A percentile compares a stretch with the other conserved stretches of the same genome.
Conservation (phyloP, 1,140 invertebrate genomes). For the Apis dorsata region DNA sequence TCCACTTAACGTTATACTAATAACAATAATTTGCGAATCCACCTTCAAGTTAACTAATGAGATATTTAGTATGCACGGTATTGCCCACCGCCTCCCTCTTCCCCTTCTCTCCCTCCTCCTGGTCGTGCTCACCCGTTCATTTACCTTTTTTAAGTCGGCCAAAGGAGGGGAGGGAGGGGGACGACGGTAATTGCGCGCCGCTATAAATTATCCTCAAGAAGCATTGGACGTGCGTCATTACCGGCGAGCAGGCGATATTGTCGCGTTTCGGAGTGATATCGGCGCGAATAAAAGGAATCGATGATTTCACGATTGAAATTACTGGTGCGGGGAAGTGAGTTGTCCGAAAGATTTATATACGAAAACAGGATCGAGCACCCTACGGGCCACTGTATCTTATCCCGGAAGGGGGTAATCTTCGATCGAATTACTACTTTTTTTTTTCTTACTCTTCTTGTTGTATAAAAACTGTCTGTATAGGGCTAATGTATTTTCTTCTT, state of each 20-base stretch:
- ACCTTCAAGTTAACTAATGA: conserved; percentile 41
- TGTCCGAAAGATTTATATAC: neutral
- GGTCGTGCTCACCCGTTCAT: conserved; percentile 26
- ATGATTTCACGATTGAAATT: conserved; percentile 21
- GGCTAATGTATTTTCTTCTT: neutral
- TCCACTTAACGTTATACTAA: conserved; percentile 29
- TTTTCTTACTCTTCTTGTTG: neutral
- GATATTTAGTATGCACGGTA: conserved; percentile 44
- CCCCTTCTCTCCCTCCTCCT: too few species aligned
- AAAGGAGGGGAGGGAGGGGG: neutral
- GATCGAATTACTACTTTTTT: too few species aligned
- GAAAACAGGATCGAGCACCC: neutral
- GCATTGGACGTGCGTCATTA: conserved; percentile 7
- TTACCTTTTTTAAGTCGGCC: conserved; percentile 6
- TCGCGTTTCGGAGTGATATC: neutral
- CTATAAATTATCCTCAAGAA: conserved; percentile 33
- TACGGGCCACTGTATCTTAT: neutral
- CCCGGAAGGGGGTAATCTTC: neutral
- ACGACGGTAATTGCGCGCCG: conserved; percentile 21
- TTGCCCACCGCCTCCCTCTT: neutral
- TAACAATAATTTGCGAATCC: conserved; percentile 37
- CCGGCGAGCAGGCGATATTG: conserved; percentile 1
- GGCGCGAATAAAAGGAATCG: neutral
- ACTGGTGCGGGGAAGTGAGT: neutral
- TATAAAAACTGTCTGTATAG: neutral